Base-by-base conservation (phyloP, 2,113 vertebrate species). In the Gracilinanus agilis region DNA sequence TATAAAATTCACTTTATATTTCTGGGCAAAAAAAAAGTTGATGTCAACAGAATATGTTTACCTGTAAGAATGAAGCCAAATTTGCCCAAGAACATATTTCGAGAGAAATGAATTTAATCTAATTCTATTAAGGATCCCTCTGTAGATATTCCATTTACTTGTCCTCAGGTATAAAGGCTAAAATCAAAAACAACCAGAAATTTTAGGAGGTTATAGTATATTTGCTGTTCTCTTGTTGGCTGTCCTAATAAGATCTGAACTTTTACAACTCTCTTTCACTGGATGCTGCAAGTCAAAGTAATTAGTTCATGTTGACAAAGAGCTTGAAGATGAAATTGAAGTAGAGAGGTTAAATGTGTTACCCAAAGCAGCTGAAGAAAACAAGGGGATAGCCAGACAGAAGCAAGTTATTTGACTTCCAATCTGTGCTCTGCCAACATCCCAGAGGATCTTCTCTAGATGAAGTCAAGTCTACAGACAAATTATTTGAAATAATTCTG, bases 291-390 rank as follows among this genome's bases (percentile, higher is more conserved):
- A 83, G 67, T 83, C 67, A 83, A 83, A 88, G 9, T 88, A 54
- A 53, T 92, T 19, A 96, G 55, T 92, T 94, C 19, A 27, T 88
- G 29, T 54, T 44, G 11, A 90, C 67, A 91, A 95, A 96, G 49
- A 96, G 88, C 29, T 90, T 90, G 10, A 90, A 95, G 93, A 56
- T 44, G 44, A 96, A 90, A 95, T 56, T 10, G 58, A 88, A 90
- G 40, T 53, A 83, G 96, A 91, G 54, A 93, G 9, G 3, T 88
- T 55, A 8, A 9, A n/a, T 56, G 54, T 91, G 40, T 94, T 93
- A 55, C 90, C 89, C 44, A 91, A 96, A 92, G 54, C 19, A 90
- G 54, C 0, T 1, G 34, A 53, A 95, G 90, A 94, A 94, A 91
- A n/a, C 3, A 54, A 23, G 11, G 2, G 2, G 19, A 23, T 19